These are phyloP conservation scores for Dryobota labecula DNA, from an alignment of 2,888 invertebrate species.

Conservation along the genomic window DNA sequence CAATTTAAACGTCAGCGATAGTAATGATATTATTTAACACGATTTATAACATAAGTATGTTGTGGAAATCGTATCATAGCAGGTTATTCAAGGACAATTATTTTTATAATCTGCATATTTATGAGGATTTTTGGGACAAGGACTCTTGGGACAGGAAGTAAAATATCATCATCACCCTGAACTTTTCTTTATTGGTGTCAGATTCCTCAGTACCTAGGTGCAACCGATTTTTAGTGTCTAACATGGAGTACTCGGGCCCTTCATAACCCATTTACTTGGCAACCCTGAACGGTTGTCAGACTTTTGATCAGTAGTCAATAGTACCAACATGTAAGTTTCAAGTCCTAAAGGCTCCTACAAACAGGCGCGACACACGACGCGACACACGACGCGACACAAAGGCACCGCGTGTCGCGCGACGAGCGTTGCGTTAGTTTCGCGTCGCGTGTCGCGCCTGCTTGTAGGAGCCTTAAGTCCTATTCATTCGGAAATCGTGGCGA, in stretches of 20 bases:
- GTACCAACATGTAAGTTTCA: too few species aligned
- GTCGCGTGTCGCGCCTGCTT: too few species aligned
- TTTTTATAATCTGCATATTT: neutral
- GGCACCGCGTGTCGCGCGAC: too few species aligned
- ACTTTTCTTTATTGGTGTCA: neutral
- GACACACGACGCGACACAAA: too few species aligned
- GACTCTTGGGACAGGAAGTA: neutral
- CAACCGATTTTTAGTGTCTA: neutral
- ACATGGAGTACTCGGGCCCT: neutral
- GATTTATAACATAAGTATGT: neutral
- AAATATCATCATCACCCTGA: neutral
- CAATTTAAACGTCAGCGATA: neutral
- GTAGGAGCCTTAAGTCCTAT: neutral
- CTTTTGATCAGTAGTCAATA: neutral
- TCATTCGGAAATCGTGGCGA: neutral
- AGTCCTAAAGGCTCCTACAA: too few species aligned
- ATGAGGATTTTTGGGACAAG: neutral
- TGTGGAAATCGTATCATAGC: neutral
- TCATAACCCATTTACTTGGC: neutral
- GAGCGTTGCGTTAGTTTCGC: too few species aligned
- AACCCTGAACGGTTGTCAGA: neutral
- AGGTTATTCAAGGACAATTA: neutral
- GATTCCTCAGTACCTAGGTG: neutral
- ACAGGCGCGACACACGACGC: too few species aligned
- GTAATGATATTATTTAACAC: conserved; percentile 20